A percentile compares a stretch with the other conserved stretches of the same genome.
Conservation (phyloP, 1,140 invertebrate species). For the Drosophila sulfurigaster region DNA sequence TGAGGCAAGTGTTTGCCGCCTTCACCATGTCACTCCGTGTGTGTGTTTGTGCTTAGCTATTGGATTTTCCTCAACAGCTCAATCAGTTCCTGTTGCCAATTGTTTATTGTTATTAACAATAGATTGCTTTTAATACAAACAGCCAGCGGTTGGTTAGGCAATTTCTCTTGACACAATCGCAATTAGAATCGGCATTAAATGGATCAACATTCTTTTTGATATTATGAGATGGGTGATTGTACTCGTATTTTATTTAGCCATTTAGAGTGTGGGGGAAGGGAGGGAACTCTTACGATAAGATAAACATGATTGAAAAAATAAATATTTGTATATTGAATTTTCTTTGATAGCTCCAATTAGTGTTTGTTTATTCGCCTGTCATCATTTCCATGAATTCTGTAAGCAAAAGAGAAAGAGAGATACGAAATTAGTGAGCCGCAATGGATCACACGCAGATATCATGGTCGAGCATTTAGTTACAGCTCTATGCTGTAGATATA, state of each 20-base stretch:
- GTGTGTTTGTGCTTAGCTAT: slow-evolving; percentile 13
- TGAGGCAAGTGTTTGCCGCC: slow-evolving; percentile 39
- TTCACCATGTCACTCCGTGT: background rate
- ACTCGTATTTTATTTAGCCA: slow-evolving; percentile 22
- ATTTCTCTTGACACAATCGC: background rate
- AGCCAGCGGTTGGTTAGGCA: background rate
- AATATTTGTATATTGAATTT: slow-evolving; percentile 7
- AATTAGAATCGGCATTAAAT: slow-evolving; percentile 12
- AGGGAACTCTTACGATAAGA: slow-evolving; percentile 15
- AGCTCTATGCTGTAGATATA: slow-evolving; percentile 3
- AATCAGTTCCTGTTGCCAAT: slow-evolving; percentile 47
- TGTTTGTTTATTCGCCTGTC: slow-evolving; percentile 92
- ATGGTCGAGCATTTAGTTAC: slow-evolving; percentile 9
- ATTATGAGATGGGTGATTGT: slow-evolving; percentile 1
- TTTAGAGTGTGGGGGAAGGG: background rate
- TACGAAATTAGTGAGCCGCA: slow-evolving; percentile 20
- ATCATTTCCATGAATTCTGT: slow-evolving; percentile 98
- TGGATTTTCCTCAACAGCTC: slow-evolving; percentile 48
- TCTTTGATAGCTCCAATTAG: background rate
- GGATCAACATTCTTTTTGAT: slow-evolving; percentile 1
- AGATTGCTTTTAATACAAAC: slow-evolving; percentile 24
- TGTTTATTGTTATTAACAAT: slow-evolving; percentile 28
- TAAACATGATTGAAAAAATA: slow-evolving; percentile 19
- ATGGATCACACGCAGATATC: background rate
- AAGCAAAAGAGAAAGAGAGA: slow-evolving; percentile 85